These are phyloP conservation scores for Hemicentrotus pulcherrimus DNA, from an alignment of 35 echinoderm and acorn worm genomes.

Conservation along the genomic window DNA sequence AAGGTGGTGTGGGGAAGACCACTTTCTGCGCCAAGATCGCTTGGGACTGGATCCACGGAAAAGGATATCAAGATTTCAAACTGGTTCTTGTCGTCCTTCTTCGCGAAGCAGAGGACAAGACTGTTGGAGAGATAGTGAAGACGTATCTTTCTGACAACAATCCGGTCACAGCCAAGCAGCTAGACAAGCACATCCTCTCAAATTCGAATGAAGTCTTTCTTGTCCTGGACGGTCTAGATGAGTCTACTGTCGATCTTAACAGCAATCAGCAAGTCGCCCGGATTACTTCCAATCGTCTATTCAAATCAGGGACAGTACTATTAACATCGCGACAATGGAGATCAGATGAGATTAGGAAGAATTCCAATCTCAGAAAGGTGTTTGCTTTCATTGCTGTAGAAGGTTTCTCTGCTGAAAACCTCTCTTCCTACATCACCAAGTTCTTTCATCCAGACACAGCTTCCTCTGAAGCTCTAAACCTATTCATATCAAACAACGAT, in stretches of 20 bases:
- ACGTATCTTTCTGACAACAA: not conserved
- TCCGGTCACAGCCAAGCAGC: not conserved
- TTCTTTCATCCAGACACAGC: not conserved
- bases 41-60: constrained; percentile 27
- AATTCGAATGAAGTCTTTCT: not conserved
- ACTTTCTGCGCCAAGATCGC: constrained; percentile 26
- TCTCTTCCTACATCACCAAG: not conserved
- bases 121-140: not conserved
- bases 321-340: not conserved
- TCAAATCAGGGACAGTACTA: too few species aligned
- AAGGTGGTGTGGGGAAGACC: constrained; percentile 37
- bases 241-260: not conserved
- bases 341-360: not conserved
- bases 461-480: not conserved
- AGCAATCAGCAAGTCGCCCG: too few species aligned
- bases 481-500: not conserved
- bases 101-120: not conserved
- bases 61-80: not conserved
- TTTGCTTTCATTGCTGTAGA: not conserved
- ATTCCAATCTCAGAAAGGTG: not conserved
- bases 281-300: too few species aligned
- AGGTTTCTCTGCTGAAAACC: not conserved
- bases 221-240: not conserved
- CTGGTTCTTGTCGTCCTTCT: not conserved
- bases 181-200: not conserved